Base-by-base conservation (phyloP, 2,888 invertebrate species). In the Corythucha ciliata region DNA sequence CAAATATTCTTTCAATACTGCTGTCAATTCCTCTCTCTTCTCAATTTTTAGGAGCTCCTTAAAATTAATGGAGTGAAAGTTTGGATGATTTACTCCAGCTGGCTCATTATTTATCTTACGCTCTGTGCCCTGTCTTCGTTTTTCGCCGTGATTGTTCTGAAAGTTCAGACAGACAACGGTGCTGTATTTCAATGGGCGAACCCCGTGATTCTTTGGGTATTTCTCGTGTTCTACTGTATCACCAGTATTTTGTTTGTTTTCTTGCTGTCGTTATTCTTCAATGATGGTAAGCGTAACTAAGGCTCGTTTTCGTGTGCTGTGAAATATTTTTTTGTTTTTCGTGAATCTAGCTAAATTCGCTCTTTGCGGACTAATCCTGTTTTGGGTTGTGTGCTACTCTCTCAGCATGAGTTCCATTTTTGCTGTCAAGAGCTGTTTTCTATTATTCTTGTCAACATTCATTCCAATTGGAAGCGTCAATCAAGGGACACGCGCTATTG, bases 81-180 rank as follows among this genome's bases (percentile, higher is more conserved):
- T 56, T 74, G 72, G 70, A 63, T 74, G 54, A 71, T 74, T 58
- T 75, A 75, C 74, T 22, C 67, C 20, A 72, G 74, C n/a, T 73
- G 74, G 71, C 71, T 73, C 60, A 55, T 72, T 37, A 70, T 70
- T 57, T 69, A 69, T 48, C 57, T 68, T 64, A 57, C 74, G 74
- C 16, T 69, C 67, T 27, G 78, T 77, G 47, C 75, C 73, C 53
- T 78, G 77, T 63, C 76, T 75, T 59, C 77, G 75, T 47, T 75
- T 74, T 20, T 76, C 74, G 63, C 76, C 75, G 67, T 69, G 4
- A 37, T 67, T 18, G 52, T 65, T 25, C 60, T 70, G 4, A 64
- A 64, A 52, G 51, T 60, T 14, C 56, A 60, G 6, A 58, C 66
- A 33, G 55, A 58, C 22, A 51, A 55, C 8, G 52, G 49, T n/a